Base-by-base conservation (phyloP, 2,888 invertebrate genomes). In the Synanthedon tipuliformis region DNA sequence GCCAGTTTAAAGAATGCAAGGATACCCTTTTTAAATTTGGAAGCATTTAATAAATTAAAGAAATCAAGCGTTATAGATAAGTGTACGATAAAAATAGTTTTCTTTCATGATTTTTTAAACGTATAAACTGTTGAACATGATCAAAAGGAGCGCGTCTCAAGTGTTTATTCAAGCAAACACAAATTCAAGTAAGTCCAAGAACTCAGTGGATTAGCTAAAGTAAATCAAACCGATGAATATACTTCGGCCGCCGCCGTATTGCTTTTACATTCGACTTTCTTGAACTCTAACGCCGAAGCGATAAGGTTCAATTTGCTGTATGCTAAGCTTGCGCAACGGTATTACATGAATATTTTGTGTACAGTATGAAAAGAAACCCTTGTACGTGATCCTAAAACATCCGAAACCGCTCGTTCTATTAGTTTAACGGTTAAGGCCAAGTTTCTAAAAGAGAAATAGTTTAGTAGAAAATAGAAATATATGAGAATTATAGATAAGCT, bases 371-470 rank as follows among this genome's bases (percentile, higher is more conserved):
- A 75, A 74, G 73, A 66, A 66, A 69, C 73, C 68, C 73, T 79
- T 78, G 75, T 78, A 68, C 71, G 70, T 74, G 80, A 78, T 78
- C 75, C 68, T 66, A 75, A 78, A 76, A 78, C 77, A 76, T 80
- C 75, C 75, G 72, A 79, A 69, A 71, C 68, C 73, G 78, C 78
- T 77, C 54, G 48, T 50, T 5, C 40, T 50, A 69, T 67, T 78
- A 71, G 65, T 74, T 73, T 70, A 34, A 34, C 34, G 2, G 69
- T 70, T 71, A 69, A 73, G 71, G 65, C 57, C 51, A 49, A 41
- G 34, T 34, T 34, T 34, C 3, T 3, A 34, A 34, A 34, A 8
- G 8, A 10, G 8, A 34, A 34, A 34, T 34, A 10, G 10, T 34
- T 34, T 34, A 10, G 27, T 7, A 34, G 34, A 34, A 34, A 8